These are phyloP conservation scores for Heliothis subflexa DNA, from an alignment of 1,140 invertebrate species.

Conservation along the genomic window DNA sequence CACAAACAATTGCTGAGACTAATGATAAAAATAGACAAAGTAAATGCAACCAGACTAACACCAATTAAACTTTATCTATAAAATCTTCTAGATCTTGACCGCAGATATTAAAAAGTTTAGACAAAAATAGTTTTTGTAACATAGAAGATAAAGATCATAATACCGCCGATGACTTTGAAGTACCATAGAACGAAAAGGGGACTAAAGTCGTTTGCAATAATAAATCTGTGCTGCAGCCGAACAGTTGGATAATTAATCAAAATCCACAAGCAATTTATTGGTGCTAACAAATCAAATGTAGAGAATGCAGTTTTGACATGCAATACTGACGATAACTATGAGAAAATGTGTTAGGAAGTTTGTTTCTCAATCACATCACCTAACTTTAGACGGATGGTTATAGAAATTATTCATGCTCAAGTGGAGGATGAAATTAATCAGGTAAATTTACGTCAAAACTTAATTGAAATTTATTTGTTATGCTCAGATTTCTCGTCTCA, in stretches of 20 bases:
- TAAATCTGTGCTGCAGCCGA: slow-evolving; percentile 26
- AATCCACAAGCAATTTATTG: slow-evolving; percentile 42
- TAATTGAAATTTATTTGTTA: not conserved
- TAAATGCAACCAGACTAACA: no score
- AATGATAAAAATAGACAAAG: no score
- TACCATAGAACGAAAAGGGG: slow-evolving; percentile 3
- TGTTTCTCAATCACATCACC: slow-evolving; percentile 32
- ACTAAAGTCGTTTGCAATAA: slow-evolving; percentile 32
- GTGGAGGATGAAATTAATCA: not conserved
- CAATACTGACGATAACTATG: slow-evolving; percentile 34
- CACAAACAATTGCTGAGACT: no score
- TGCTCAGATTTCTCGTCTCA: slow-evolving; percentile 13
- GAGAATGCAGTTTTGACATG: slow-evolving; percentile 38
- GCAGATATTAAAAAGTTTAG: not conserved
- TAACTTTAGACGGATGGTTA: slow-evolving; percentile 8
- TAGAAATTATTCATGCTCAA: slow-evolving; percentile 16
- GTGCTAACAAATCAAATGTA: slow-evolving; percentile 41
- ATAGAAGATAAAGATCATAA: slow-evolving; percentile 19
- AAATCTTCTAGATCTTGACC: not conserved
- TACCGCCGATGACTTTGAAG: not conserved
- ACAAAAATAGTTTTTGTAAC: not conserved
- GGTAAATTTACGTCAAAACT: slow-evolving; percentile 1
- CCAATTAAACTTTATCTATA: no score
- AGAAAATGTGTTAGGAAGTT: slow-evolving; percentile 34
- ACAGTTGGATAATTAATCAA: slow-evolving; percentile 43